These are phyloP conservation scores for Lophotriccus pileatus DNA, from an alignment of 2,797 vertebrate species.

Conservation along the genomic window DNA sequence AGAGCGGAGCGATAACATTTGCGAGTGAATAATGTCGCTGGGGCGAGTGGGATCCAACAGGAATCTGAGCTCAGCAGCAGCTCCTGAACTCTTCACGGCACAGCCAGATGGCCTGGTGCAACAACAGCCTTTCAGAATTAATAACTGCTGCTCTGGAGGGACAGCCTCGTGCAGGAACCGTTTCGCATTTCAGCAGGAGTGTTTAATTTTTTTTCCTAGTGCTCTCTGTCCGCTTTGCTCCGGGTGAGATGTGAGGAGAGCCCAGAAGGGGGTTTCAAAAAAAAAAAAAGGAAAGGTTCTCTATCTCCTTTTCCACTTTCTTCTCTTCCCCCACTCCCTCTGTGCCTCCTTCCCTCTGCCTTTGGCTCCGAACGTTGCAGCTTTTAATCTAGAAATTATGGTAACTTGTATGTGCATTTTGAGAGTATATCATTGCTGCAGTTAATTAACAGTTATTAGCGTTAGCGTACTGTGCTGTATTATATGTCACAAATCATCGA, in stretches of 20 bases:
- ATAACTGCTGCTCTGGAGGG: conserved; percentile 78
- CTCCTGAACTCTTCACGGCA: conserved; percentile 66
- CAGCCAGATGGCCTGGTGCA: conserved; percentile 79
- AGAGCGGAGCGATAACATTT: conserved; percentile 19
- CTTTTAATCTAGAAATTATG: conserved; percentile 91
- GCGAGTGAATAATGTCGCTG: conserved; percentile 53
- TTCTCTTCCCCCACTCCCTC: conserved; percentile 50
- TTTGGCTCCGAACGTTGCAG: conserved; percentile 77
- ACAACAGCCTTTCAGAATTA: conserved; percentile 81
- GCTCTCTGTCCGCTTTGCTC: conserved; percentile 52
- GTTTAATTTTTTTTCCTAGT: conserved; percentile 1
- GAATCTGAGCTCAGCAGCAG: conserved; percentile 69
- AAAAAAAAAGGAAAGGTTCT: background rate
- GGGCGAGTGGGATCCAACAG: conserved; percentile 41
- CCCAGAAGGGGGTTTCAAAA: conserved; percentile 28
- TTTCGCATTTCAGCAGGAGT: conserved; percentile 66
- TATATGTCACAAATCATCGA: conserved; percentile 98
- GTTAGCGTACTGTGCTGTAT: conserved; percentile 89
- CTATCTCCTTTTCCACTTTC: background rate
- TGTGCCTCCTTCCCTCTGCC: conserved; percentile 63
- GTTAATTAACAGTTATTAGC: conserved; percentile 99
- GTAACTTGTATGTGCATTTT: conserved; percentile 84
- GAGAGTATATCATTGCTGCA: conserved; percentile 90
- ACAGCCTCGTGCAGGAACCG: conserved; percentile 68
- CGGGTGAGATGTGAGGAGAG: conserved; percentile 24